A percentile compares a stretch with the other conserved stretches of the same genome.
Conservation (phyloP, 2,888 invertebrate genomes). For the Pseudococcus jackbeardsleyi region DNA sequence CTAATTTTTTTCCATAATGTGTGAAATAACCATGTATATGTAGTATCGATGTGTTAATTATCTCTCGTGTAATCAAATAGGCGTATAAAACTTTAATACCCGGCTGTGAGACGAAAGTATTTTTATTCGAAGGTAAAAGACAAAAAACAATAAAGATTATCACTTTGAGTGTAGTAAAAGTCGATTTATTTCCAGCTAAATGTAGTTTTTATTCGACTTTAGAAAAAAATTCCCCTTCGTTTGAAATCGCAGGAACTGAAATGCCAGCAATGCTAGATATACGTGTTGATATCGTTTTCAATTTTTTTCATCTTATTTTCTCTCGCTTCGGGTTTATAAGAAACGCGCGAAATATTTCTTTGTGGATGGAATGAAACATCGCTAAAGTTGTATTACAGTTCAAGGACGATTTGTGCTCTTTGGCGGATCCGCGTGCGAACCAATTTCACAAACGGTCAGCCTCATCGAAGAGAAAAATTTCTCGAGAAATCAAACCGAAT, state of each 20-base stretch:
- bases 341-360: background rate
- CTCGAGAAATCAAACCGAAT: background rate
- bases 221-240: background rate
- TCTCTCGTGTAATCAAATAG: background rate
- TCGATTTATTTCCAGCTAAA: background rate
- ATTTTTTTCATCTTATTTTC: background rate
- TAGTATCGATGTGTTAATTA: background rate
- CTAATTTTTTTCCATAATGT: background rate
- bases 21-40: background rate
- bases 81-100: background rate
- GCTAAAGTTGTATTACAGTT: background rate
- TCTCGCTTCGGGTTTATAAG: background rate
- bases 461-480: background rate
- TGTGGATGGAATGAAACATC: background rate
- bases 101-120: background rate
- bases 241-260: background rate
- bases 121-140: background rate
- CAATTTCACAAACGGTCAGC: background rate
- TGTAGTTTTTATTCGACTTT: background rate
- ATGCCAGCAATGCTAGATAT: background rate
- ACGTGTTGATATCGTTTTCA: conserved; percentile 11
- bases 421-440: background rate
- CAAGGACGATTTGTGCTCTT: background rate
- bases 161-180: background rate
- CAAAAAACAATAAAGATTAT: background rate